These are phyloP conservation scores for Ligdia adustata DNA, from an alignment of 2,888 invertebrate genomes.

Conservation along the genomic window DNA sequence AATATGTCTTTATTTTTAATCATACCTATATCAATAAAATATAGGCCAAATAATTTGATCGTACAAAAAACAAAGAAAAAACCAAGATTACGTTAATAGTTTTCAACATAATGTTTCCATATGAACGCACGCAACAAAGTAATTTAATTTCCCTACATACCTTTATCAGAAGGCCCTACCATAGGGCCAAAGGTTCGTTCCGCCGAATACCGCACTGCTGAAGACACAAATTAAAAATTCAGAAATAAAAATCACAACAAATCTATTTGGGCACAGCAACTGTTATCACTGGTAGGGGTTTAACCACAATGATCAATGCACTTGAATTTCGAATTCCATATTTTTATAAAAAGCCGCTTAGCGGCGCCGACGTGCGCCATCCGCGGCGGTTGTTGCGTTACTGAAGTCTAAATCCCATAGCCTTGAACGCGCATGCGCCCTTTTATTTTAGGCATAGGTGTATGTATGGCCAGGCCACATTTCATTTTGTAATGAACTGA, in stretches of 20 bases:
- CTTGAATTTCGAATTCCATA: constrained; percentile 65
- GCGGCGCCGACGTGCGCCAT: constrained; percentile 59
- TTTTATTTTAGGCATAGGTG: constrained; percentile 20
- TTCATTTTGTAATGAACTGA: constrained; percentile 72
- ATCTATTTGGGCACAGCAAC: constrained; percentile 9
- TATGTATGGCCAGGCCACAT: constrained; percentile 53
- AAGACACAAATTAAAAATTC: constrained; percentile 10
- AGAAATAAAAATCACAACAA: constrained; percentile 6
- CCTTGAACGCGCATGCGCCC: constrained; percentile 64
- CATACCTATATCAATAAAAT: too few relatives aligned
- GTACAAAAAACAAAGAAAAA: constrained; percentile 18
- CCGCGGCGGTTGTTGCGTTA: constrained; percentile 51
- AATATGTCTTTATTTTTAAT: too few relatives aligned
- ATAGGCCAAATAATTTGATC: too few relatives aligned
- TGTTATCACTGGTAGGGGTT: background rate
- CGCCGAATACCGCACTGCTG: constrained; percentile 26
- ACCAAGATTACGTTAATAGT: constrained; percentile 36
- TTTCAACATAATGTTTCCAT: constrained; percentile 47
- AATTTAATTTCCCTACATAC: constrained; percentile 71
- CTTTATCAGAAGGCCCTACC: constrained; percentile 49
- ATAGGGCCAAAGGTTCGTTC: constrained; percentile 13
- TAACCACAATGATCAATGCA: constrained; percentile 35
- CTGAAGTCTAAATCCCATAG: constrained; percentile 50
- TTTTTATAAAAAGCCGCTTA: constrained; percentile 40
- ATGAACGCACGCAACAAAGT: constrained; percentile 64